A percentile compares a stretch with the other conserved stretches of the same genome.
These are phyloP conservation scores for Streptopelia turtur DNA, from an alignment of 2,797 vertebrate genomes.

Conservation along the genomic window DNA sequence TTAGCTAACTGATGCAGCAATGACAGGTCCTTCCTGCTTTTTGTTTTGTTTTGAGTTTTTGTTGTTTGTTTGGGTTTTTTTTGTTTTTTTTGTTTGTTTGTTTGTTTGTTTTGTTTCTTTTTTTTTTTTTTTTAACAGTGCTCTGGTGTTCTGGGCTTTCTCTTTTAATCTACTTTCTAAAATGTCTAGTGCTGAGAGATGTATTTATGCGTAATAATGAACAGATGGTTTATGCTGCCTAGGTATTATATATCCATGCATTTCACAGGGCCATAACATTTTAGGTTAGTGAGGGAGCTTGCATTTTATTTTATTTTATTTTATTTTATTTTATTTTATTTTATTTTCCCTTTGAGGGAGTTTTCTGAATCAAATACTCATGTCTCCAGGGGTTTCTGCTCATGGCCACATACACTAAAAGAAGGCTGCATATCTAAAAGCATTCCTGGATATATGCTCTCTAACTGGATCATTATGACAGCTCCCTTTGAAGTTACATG, in stretches of 20 bases:
- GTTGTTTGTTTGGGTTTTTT: not conserved
- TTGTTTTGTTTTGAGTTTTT: not conserved
- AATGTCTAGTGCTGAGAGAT: constrained; percentile 36
- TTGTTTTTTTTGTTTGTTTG: too few species aligned
- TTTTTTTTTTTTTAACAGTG: not conserved
- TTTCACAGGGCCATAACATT: constrained; percentile 33
- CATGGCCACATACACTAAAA: not conserved
- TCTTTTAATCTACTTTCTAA: constrained; percentile 17
- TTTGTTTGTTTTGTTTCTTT: not conserved
- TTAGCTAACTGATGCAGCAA: constrained; percentile 19
- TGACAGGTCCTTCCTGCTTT: constrained; percentile 13
- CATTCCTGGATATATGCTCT: not conserved
- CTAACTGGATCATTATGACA: not conserved
- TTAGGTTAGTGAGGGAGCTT: not conserved
- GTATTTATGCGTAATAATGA: constrained; percentile 39
- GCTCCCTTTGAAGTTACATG: not conserved
- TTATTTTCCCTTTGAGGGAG: not conserved
- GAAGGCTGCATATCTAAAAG: constrained; percentile 2
- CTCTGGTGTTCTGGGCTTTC: not conserved
- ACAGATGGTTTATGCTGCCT: constrained; percentile 30
- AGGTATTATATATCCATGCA: constrained; percentile 4
- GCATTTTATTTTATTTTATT: not conserved
- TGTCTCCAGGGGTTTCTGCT: not conserved
- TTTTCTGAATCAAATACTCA: constrained; percentile 7
- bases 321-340: too few species aligned